These are phyloP conservation scores for Cynodonichthys magdalenae DNA, from an alignment of 2,797 vertebrate species.

Conservation along the genomic window DNA sequence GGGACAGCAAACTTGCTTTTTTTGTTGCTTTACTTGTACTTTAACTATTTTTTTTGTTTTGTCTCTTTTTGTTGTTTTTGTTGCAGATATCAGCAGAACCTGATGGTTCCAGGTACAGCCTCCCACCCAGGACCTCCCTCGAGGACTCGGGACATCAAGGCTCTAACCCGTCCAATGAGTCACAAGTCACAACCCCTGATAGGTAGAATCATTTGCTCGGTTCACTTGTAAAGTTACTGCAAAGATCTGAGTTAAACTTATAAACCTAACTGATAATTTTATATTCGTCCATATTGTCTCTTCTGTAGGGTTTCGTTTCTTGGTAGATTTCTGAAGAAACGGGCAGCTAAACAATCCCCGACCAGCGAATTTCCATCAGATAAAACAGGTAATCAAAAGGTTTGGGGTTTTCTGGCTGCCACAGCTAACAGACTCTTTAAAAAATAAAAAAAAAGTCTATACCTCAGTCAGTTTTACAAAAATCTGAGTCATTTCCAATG, in stretches of 20 bases:
- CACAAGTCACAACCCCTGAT: constrained; percentile 69
- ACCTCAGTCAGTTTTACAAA: no score
- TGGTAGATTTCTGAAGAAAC: constrained; percentile 70
- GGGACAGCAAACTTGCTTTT: background rate
- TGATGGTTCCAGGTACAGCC: constrained; percentile 68
- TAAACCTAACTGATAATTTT: background rate
- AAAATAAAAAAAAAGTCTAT: no score
- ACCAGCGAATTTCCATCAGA: constrained; percentile 61
- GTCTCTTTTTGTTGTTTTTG: constrained; percentile 5
- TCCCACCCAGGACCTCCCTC: constrained; percentile 60
- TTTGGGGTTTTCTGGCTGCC: background rate
- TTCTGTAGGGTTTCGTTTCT: constrained; percentile 73
- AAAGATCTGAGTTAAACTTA: background rate
- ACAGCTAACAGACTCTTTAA: no score
- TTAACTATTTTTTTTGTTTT: constrained; percentile 3
- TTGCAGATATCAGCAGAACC: constrained; percentile 44
- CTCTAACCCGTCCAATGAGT: constrained; percentile 38
- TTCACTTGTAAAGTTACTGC: background rate
- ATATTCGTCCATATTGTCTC: constrained; percentile 12
- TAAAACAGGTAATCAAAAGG: constrained; percentile 59
- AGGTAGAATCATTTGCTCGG: constrained; percentile 46
- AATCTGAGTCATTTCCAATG: no score
- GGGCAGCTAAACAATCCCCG: constrained; percentile 59
- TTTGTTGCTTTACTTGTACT: background rate
- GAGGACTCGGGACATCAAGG: constrained; percentile 44